Conservation (phyloP, 2,797 vertebrate genomes). For the Acomys russatus region DNA sequence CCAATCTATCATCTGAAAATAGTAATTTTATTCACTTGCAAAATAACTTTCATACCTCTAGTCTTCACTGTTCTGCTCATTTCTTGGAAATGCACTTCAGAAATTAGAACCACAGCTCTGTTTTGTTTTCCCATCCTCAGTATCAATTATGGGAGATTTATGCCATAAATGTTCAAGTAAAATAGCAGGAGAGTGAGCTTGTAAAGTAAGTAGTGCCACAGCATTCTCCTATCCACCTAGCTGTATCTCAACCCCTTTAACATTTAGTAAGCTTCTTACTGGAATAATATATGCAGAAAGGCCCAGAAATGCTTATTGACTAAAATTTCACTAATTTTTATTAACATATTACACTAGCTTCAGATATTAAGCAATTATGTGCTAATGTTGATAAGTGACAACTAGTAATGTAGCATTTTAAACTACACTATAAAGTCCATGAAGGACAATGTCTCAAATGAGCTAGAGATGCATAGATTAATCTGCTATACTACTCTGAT, state of each 20-base stretch:
- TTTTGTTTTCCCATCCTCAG: background rate
- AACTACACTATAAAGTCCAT: background rate
- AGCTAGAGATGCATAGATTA: background rate
- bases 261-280: conserved; percentile 24
- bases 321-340: conserved; percentile 44
- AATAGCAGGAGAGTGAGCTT: background rate
- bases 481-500: background rate
- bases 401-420: background rate
- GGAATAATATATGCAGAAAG: conserved; percentile 40
- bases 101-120: background rate
- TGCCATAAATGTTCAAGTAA: conserved; percentile 32
- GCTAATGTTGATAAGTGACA: conserved; percentile 43
- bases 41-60: conserved; percentile 39
- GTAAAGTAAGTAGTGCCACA: background rate
- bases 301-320: conserved; percentile 43
- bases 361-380: conserved; percentile 29
- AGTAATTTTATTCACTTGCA: conserved; percentile 23
- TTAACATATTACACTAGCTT: conserved; percentile 23
- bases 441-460: conserved; percentile 12
- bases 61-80: background rate
- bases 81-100: background rate
- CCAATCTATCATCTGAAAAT: conserved; percentile 45
- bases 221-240: background rate
- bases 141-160: conserved; percentile 7
- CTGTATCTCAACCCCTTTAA: conserved; percentile 25